These are phyloP conservation scores for Chymomyza fuscimana DNA, from an alignment of 2,888 invertebrate species.

Conservation along the genomic window DNA sequence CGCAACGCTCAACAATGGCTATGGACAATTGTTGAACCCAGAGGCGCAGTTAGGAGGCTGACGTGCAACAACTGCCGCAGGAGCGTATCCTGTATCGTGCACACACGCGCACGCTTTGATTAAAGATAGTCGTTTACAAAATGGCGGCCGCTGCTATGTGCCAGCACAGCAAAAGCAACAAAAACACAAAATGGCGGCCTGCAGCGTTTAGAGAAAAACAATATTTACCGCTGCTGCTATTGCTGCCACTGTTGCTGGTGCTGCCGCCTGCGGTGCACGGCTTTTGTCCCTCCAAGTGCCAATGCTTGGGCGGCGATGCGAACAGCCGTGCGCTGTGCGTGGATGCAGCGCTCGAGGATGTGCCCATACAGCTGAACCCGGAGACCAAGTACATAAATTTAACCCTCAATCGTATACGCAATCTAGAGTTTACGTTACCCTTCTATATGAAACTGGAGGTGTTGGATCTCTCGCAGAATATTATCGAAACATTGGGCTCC, in stretches of 20 bases:
- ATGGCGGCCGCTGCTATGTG: neutral
- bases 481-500: constrained; percentile 88
- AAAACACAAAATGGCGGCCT: constrained; percentile 9
- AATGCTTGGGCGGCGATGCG: constrained; percentile 86
- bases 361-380: constrained; percentile 94
- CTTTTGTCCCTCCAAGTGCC: constrained; percentile 90
- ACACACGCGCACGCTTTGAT: neutral
- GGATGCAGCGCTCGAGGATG: constrained; percentile 89
- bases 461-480: constrained; percentile 91
- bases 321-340: constrained; percentile 88
- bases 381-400: constrained; percentile 91
- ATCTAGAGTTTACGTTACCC: constrained; percentile 87
- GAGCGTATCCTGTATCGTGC: neutral
- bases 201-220: neutral
- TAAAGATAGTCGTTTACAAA: neutral
- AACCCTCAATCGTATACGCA: constrained; percentile 90
- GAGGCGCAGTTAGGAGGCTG: neutral
- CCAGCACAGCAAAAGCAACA: constrained; percentile 16
- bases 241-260: constrained; percentile 54
- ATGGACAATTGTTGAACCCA: constrained; percentile 4
- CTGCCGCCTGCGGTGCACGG: constrained; percentile 54
- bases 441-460: constrained; percentile 90
- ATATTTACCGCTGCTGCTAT: constrained; percentile 52
- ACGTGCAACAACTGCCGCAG: constrained; percentile 5
- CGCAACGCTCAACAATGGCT: constrained; percentile 14